Base-by-base conservation (phyloP, 2,113 vertebrate genomes). In the Paraplagusia blochii region DNA sequence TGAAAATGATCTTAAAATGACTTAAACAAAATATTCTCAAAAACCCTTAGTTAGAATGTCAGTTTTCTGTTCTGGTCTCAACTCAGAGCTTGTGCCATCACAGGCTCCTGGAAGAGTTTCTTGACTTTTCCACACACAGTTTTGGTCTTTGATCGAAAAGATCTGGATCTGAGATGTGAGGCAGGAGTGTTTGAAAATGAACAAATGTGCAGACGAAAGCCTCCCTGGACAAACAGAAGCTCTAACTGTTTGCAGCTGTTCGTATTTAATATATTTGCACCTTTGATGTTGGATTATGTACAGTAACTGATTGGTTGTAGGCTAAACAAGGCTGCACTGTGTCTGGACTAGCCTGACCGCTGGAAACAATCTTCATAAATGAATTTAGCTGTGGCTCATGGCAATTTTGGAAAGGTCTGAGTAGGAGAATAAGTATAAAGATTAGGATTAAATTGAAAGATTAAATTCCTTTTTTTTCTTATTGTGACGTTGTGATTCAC, bases 251-350 rank as follows among this genome's bases (percentile, higher is more conserved):
- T 40, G 11, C 38, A 40, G 38, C 38, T 40, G 38, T 10, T 10
- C 38, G 12, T 40, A 12, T 12, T 40, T 40, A 5, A 12, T 10
- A 11, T 40, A 12, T 40, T 38, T 34, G 9, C 44, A 35, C 45
- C 45, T 56, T 51, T 34, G 57, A 63, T 55, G 11, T 52, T 34
- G 8, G 4, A 60, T 53, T 65, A 22, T 55, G 1, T n/a, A n/a
- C n/a, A n/a, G n/a, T 15, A 7, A 40, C 36, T 0, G 19, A 60
- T 15, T 34, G 58, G 43, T 64, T 58, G 10, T 11, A 64, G 78
- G 74, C n/a, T 59, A 63, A 67, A 65, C 66, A 61, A 61, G 70
- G 74, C 59, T 50, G 47, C 61, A 44, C 44, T 40, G 70, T 58
- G 47, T 18, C 9, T 18, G 9, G 46, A 47, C 46, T 52, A 17